These are phyloP conservation scores for Mamestra brassicae DNA, from an alignment of 2,888 invertebrate genomes.

Conservation along the genomic window DNA sequence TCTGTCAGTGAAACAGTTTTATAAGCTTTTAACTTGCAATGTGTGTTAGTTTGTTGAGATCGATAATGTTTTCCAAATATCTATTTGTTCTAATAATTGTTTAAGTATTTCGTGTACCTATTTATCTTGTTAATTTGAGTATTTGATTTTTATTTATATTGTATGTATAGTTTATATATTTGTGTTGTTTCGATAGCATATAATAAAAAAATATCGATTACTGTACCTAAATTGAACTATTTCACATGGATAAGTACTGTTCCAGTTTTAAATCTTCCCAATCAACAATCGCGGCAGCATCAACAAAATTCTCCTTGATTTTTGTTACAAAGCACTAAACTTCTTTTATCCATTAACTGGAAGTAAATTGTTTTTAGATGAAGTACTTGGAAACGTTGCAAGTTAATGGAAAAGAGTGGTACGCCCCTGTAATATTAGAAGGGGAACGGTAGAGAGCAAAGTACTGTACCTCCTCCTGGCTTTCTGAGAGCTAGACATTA, in stretches of 20 bases:
- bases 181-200: too few relatives aligned
- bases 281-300: constrained; percentile 26
- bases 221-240: neutral
- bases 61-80: too few relatives aligned
- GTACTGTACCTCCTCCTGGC: constrained; percentile 57
- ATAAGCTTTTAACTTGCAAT: neutral
- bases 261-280: neutral
- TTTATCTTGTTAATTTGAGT: too few relatives aligned
- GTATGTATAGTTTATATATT: too few relatives aligned
- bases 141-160: too few relatives aligned
- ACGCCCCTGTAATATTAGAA: constrained; percentile 64
- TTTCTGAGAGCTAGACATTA: constrained; percentile 64
- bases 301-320: constrained; percentile 48
- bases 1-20: neutral
- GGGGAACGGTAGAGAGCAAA: constrained; percentile 47
- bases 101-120: too few relatives aligned
- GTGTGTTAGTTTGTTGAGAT: too few relatives aligned
- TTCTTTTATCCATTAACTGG: constrained; percentile 66
- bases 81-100: too few relatives aligned
- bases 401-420: constrained; percentile 80
- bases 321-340: constrained; percentile 55
- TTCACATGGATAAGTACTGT: neutral
- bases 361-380: constrained; percentile 67
- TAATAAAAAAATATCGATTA: neutral
- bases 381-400: constrained; percentile 68